Conservation (phyloP, 2,113 vertebrate genomes). For the Marcusenius ussheri region DNA sequence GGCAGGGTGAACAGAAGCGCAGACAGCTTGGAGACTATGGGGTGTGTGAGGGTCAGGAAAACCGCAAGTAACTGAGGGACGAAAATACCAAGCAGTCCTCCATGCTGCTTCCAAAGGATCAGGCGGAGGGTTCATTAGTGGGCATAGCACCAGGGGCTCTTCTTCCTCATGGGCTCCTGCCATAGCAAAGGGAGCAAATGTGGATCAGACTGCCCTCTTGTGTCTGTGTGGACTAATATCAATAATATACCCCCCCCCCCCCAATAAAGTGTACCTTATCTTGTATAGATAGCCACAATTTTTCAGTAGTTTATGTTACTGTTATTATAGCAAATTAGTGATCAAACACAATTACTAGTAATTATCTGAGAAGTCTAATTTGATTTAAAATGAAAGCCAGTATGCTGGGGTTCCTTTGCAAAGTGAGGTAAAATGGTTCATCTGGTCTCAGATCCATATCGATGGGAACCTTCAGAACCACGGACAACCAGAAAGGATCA, state of each 20-base stretch:
- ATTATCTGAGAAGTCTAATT: background rate
- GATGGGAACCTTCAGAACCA: background rate
- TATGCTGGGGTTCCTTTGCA: background rate
- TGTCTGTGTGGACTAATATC: background rate
- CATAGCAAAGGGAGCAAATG: background rate
- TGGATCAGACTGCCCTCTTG: background rate
- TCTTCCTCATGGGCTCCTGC: background rate
- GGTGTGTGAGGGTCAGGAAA: background rate
- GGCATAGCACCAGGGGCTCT: background rate
- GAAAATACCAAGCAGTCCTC: background rate
- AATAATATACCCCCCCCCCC: background rate
- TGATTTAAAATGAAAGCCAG: background rate
- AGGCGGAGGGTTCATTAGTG: background rate
- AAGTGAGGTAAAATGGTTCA: background rate
- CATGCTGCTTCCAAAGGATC: background rate
- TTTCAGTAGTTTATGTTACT: background rate
- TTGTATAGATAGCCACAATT: background rate
- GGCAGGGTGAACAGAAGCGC: background rate
- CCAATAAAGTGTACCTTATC: background rate
- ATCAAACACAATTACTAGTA: background rate
- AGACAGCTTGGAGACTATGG: background rate
- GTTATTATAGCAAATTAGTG: background rate
- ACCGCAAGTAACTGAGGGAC: background rate
- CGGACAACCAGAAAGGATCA: background rate
- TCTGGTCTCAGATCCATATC: background rate